Base-by-base conservation (phyloP, 1,140 invertebrate species). In the Cotesia vestalis region DNA sequence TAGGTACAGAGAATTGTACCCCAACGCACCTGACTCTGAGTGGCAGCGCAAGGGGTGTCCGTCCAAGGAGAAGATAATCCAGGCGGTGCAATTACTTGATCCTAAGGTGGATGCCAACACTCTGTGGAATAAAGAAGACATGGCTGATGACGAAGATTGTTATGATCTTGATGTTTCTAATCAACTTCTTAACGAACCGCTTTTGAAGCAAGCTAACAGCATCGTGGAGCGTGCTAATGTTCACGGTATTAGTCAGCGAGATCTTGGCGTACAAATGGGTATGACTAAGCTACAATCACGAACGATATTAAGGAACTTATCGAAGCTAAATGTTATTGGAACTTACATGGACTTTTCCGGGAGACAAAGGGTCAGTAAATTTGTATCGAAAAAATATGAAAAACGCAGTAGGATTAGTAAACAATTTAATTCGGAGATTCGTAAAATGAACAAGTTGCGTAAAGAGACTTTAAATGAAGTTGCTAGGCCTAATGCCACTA, bases 1-100 rank as follows among this genome's bases (percentile, higher is more conserved):
- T 14, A 87, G 88, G 0, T 92, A 91, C 76, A 85, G 90, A 77
- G 85, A 85, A 4, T 75, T 92, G 5, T 91, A 91, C 85, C 91
- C 91, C 20, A 81, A 91, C 74, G 89, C 90, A 2, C 69, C 76
- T 3, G 76, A 81, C 34, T 81, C 78, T 4, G 90, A 92, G 73
- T 91, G 88, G 84, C 86, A 87, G 77, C 81, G 81, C 9, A 90
- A 90, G 76, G 82, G 81, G 57, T 81, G 81, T 73, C 70, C 82
- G 20, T 62, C 73, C 0, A 86, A 84, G 68, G 90, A 91, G 72
- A 89, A 88, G 79, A 81, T 75, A 35, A 78, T 91, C 51, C 78
- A 87, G 73, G 85, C 89, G 27, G 79, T 90, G 20, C 84, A 89
- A 75, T 76, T 92, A 12, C 77, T 88, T 8, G 81, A 90, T 79